Percentiles rank a stretch among this genome's conserved stretches.
These are phyloP conservation scores for Sycophaga agraensis DNA, from an alignment of 1,140 invertebrate species.

Conservation along the genomic window DNA sequence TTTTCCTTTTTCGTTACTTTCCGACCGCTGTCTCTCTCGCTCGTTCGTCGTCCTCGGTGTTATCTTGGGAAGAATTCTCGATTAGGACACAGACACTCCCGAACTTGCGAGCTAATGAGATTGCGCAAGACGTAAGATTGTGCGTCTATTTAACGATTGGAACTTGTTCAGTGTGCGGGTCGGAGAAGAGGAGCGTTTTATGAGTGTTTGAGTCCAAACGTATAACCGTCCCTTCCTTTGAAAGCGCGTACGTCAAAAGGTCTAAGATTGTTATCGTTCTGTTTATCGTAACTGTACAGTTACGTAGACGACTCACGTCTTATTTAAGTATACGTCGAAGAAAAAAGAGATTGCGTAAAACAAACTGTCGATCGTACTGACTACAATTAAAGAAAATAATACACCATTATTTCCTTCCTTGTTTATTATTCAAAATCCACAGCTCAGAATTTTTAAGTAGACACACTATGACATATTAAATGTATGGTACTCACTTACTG, in stretches of 20 bases:
- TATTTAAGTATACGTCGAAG: background rate
- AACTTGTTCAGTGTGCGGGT: no score
- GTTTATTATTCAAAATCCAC: no score
- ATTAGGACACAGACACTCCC: slow-evolving; percentile 2
- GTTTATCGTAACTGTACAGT: slow-evolving; percentile 18
- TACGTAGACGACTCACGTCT: slow-evolving; percentile 8
- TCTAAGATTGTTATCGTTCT: slow-evolving; percentile 26
- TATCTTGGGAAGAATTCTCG: slow-evolving; percentile 5
- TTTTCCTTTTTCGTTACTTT: background rate
- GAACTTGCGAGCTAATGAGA: slow-evolving; percentile 7
- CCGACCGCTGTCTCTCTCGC: no score
- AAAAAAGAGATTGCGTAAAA: background rate
- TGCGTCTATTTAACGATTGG: no score
- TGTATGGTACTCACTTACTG: no score
- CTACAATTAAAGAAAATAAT: slow-evolving; percentile 8
- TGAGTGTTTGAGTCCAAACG: slow-evolving; percentile 21
- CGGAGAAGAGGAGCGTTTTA: background rate
- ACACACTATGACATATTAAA: no score
- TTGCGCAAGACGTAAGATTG: no score
- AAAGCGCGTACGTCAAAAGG: slow-evolving; percentile 13
- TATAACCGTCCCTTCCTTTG: slow-evolving; percentile 24
- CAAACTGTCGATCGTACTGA: background rate
- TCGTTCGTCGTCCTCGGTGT: no score
- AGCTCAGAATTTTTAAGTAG: no score
- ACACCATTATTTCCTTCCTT: background rate